Conservation (phyloP, 2,113 vertebrate genomes). For the Cynoglossus semilaevis region DNA sequence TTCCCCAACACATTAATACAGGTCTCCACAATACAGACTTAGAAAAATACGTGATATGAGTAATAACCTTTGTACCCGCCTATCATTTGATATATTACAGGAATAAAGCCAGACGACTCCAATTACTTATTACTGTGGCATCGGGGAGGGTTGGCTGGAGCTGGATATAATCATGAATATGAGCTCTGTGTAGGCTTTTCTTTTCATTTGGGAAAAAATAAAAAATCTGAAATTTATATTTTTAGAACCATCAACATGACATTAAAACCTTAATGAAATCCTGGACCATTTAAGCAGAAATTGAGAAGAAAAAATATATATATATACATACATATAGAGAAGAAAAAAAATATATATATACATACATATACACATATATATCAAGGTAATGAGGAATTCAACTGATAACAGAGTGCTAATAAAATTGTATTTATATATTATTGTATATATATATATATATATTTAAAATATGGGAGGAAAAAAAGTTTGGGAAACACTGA, state of each 20-base stretch:
- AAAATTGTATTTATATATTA: too few species aligned
- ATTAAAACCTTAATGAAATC: too few species aligned
- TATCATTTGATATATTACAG: constrained; percentile 52
- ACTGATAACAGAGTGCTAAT: too few species aligned
- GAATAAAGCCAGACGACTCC: constrained; percentile 27
- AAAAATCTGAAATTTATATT: not conserved
- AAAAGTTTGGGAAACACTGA: too few species aligned
- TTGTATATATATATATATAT: too few species aligned
- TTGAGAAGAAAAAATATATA: too few species aligned
- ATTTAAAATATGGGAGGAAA: too few species aligned
- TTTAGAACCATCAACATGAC: not conserved
- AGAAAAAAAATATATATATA: too few species aligned
- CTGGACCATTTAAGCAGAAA: too few species aligned
- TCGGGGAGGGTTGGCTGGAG: constrained; percentile 3
- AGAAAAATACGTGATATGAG: constrained; percentile 52
- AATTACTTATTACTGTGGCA: constrained; percentile 32
- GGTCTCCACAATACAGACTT: constrained; percentile 14
- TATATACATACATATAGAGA: too few species aligned
- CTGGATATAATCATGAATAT: constrained; percentile 34
- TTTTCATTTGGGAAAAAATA: constrained; percentile 7
- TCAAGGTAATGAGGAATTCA: too few species aligned
- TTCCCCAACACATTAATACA: constrained; percentile 54
- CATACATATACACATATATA: too few species aligned
- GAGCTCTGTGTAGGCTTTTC: constrained; percentile 1
- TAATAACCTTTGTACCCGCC: constrained; percentile 37